Conservation (phyloP, 2,888 invertebrate species). For the Urechis unicinctus region DNA sequence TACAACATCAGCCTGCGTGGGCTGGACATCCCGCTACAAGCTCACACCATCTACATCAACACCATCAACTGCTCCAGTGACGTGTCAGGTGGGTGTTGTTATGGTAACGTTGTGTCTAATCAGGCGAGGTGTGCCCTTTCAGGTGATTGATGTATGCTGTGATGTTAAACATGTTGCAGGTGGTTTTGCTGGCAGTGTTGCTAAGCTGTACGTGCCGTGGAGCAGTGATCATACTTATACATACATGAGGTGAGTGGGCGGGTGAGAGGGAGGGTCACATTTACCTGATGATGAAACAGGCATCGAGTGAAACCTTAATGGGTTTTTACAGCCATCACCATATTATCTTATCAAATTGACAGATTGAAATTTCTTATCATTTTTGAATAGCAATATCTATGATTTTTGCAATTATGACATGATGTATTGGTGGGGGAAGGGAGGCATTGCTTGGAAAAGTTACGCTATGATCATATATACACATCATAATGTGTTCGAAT, state of each 20-base stretch:
- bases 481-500: background rate
- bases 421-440: too few species aligned
- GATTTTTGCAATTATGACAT: too few species aligned
- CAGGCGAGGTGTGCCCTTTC: conserved; percentile 6
- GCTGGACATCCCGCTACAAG: conserved; percentile 18
- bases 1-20: conserved; percentile 21
- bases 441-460: too few species aligned
- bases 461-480: too few species aligned
- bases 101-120: too few species aligned
- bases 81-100: conserved; percentile 6
- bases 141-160: too few species aligned
- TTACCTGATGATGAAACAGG: too few species aligned
- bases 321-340: too few species aligned
- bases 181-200: conserved; percentile 10
- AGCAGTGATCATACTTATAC: conserved; percentile 15
- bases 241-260: conserved; percentile 11
- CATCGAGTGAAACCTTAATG: too few species aligned
- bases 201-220: conserved; percentile 21
- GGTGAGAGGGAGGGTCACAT: background rate
- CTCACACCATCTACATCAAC: conserved; percentile 15
- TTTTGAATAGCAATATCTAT: too few species aligned
- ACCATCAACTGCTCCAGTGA: conserved; percentile 11
- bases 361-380: too few species aligned
- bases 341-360: too few species aligned
- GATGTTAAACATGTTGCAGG: conserved; percentile 1